Base-by-base conservation (phyloP, 1,140 invertebrate genomes). In the Drosophila sp. region DNA sequence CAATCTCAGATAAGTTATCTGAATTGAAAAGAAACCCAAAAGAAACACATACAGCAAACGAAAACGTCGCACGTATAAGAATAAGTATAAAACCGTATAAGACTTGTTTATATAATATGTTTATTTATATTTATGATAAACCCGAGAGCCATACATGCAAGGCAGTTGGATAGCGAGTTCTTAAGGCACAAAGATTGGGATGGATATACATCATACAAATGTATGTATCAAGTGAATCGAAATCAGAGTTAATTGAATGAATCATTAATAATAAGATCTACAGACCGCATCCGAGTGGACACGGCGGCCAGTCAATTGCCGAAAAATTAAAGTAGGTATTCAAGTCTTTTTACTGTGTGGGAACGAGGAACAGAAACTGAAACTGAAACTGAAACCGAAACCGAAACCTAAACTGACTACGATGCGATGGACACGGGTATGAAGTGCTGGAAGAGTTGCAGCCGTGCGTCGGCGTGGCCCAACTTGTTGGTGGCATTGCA, bases 401-500 rank as follows among this genome's bases (percentile, higher is more conserved):
- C 21, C 21, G 21, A 21, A 21, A 21, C 27, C 7, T 43, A 21
- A 21, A 34, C 7, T 43, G 14, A 13, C 65, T 83, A 89, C 38
- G 69, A 76, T 0, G 64, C 21, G 8, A 74, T 79, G 38, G 90
- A 82, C 43, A 91, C 86, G 11, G 90, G 90, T 32, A 91, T 89
- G 56, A 91, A 72, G 14, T 74, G 75, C 78, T 91, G 90, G 91
- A 96, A 96, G 16, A 97, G 92, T 90, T 96, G 94, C 2, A 97
- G 94, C 56, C 91, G 92, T 1, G 94, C 95, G 84, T 95, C 94
- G 71, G 89, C 84, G 27, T 93, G 93, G 16, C 96, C 96, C 6
- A 97, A 91, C 90, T 96, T 96, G 77, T 97, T 97, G 14, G 93
- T 93, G 13, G 96, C 96, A 66, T 94, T 94, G 87, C 96, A 97